These are phyloP conservation scores for Serinus canaria DNA, from an alignment of 2,113 vertebrate genomes.

Conservation along the genomic window DNA sequence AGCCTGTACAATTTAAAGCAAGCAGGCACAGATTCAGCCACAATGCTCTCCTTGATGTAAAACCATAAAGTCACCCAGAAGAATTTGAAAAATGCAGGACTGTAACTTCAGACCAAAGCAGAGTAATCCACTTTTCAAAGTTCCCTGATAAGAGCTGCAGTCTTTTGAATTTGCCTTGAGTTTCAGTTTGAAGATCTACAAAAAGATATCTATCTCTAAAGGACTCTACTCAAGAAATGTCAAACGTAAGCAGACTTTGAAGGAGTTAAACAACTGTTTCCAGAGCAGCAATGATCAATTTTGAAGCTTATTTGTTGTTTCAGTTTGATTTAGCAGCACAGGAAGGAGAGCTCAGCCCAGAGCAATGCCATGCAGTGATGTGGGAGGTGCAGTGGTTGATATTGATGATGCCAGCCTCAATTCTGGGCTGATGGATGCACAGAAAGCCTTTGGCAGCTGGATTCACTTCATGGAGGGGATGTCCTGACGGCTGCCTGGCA, in stretches of 20 bases:
- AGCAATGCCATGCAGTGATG: not conserved
- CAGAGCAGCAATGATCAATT: constrained; percentile 37
- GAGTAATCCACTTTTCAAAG: constrained; percentile 60
- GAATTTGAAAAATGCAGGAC: not conserved
- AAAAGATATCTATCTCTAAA: constrained; percentile 57
- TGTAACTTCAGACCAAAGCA: constrained; percentile 49
- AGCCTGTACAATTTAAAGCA: not conserved
- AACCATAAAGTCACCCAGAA: constrained; percentile 19
- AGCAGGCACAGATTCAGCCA: not conserved
- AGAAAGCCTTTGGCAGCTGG: not conserved
- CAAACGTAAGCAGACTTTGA: constrained; percentile 59
- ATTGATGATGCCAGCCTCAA: not conserved
- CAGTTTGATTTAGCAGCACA: not conserved
- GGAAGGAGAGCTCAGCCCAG: not conserved
- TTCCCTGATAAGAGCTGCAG: constrained; percentile 43
- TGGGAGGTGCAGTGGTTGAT: not conserved
- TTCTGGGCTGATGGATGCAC: not conserved
- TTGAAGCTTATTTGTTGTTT: constrained; percentile 20
- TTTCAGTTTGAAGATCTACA: constrained; percentile 57
- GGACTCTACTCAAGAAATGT: constrained; percentile 44
- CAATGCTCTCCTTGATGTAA: not conserved
- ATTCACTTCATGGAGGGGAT: not conserved
- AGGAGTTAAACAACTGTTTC: constrained; percentile 43
- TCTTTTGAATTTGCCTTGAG: constrained; percentile 50
- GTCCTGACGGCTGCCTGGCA: not conserved